Evolutionary conservation across 1,140 invertebrate genomes (phyloP).

Genomic region (Camponotus vicinus): DNA sequence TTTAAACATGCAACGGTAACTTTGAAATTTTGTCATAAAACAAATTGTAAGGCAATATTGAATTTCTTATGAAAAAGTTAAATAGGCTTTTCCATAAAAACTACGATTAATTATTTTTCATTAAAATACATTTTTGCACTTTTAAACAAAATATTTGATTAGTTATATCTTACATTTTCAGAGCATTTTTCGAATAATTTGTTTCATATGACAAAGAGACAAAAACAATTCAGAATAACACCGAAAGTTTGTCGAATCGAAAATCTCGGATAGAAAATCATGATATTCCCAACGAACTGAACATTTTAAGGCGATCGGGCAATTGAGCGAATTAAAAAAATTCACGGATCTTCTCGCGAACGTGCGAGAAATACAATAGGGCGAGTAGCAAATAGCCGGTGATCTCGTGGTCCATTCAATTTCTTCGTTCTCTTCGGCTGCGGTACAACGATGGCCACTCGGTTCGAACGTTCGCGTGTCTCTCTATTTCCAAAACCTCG

Average conservation of each 20-base stretch:
- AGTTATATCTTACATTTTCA: neutral
- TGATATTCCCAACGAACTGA: slow-evolving; percentile 28
- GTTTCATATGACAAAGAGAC: neutral
- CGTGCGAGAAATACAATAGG: neutral
- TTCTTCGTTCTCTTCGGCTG: slow-evolving; percentile 16
- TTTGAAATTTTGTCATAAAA: neutral
- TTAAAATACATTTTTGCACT: neutral
- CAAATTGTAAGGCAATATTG: neutral
- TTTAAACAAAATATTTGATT: neutral
- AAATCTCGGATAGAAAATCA: slow-evolving; percentile 24
- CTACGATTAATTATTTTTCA: neutral
- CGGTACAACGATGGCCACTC: neutral
- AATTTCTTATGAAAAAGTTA: neutral
- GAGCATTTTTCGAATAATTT: neutral
- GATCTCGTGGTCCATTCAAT: slow-evolving; percentile 41
- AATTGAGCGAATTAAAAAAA: slow-evolving; percentile 7
- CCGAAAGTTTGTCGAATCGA: slow-evolving; percentile 16
- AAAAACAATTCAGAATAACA: slow-evolving; percentile 19
- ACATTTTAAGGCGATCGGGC: neutral
- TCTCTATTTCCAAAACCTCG: slow-evolving; percentile 31
- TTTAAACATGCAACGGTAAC: neutral
- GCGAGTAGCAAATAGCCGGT: neutral
- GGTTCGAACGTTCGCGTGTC: neutral
- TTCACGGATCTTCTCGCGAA: neutral
- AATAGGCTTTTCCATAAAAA: neutral